Conservation (phyloP, 2,113 vertebrate species). For the Junco hyemalis region DNA sequence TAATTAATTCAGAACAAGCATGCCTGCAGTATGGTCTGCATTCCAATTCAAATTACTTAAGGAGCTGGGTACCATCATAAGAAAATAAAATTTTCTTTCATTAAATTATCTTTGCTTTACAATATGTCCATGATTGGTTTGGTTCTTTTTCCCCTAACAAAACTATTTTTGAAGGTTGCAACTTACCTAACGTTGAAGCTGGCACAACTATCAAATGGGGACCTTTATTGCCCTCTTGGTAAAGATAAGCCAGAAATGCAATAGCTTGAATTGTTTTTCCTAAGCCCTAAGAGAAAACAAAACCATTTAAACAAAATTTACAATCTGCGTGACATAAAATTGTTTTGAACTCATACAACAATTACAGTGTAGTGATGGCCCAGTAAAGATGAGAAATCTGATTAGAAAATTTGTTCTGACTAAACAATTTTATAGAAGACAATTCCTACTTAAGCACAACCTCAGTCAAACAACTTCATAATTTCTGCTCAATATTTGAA, state of each 20-base stretch:
- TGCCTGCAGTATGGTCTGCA: background rate
- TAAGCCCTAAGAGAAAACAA: slow-evolving; percentile 81
- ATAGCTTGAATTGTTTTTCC: slow-evolving; percentile 98
- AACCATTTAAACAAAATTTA: slow-evolving; percentile 39
- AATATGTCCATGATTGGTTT: no score
- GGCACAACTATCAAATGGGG: slow-evolving; percentile 95
- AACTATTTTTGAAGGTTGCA: background rate
- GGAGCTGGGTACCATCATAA: background rate
- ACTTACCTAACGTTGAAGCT: slow-evolving; percentile 92
- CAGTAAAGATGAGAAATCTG: background rate
- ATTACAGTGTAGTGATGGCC: background rate
- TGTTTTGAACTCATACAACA: background rate
- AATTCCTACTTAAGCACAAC: background rate
- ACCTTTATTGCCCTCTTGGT: slow-evolving; percentile 82
- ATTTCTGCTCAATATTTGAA: background rate
- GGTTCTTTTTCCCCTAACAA: background rate
- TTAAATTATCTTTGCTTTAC: background rate
- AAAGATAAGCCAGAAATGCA: slow-evolving; percentile 90
- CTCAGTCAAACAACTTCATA: background rate
- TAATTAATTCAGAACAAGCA: background rate
- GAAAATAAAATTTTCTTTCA: background rate
- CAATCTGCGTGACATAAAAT: background rate
- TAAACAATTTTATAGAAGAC: background rate
- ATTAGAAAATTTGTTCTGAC: background rate
- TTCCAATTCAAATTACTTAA: background rate